These are phyloP conservation scores for Aporrectodea caliginosa DNA, from an alignment of 1,140 invertebrate species.

Conservation along the genomic window DNA sequence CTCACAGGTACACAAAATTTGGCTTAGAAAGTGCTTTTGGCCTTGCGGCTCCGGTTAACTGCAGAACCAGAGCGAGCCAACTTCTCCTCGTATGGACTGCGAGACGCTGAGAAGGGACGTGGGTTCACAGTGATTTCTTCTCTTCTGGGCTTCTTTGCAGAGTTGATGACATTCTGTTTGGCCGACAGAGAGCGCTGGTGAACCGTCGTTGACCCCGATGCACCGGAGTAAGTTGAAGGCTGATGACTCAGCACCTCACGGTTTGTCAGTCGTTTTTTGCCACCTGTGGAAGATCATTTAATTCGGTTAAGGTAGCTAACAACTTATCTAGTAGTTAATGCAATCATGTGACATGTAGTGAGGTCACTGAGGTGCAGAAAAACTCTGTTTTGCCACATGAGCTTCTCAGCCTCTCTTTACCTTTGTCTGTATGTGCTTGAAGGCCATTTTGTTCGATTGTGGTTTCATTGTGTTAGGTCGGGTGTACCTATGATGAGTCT, in stretches of 20 bases:
- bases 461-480: too few relatives aligned
- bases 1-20: too few relatives aligned
- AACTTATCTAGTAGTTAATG: too few relatives aligned
- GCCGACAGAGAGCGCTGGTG: background rate
- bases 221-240: background rate
- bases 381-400: too few relatives aligned
- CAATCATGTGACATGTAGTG: too few relatives aligned
- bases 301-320: too few relatives aligned
- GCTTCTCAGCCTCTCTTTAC: too few relatives aligned
- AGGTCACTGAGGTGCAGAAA: too few relatives aligned
- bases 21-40: background rate
- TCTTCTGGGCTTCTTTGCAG: background rate
- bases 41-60: background rate
- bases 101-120: background rate
- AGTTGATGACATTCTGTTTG: background rate
- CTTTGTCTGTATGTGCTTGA: too few relatives aligned
- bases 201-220: background rate
- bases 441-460: too few relatives aligned
- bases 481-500: too few relatives aligned
- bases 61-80: background rate
- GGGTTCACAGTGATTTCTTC: background rate
- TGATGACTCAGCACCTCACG: background rate
- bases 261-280: background rate
- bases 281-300: too few relatives aligned
- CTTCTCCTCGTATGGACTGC: background rate